These are phyloP conservation scores for Melanostigma gelatinosum DNA, from an alignment of 2,113 vertebrate species.

Conservation along the genomic window DNA sequence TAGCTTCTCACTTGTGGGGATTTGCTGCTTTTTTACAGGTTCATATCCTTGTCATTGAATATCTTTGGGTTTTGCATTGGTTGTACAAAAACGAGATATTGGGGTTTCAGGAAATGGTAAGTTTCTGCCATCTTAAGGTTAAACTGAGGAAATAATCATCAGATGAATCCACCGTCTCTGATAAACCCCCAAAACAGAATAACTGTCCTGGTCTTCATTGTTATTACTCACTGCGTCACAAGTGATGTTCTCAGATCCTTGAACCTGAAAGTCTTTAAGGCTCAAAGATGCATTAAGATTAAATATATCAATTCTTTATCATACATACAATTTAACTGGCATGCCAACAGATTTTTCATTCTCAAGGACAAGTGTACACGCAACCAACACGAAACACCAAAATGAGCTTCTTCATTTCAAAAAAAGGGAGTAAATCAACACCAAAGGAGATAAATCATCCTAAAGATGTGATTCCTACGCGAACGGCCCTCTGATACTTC, in stretches of 20 bases:
- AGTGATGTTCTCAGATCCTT: not conserved
- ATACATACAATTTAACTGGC: not conserved
- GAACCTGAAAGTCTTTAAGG: not conserved
- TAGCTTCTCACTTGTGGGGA: not conserved
- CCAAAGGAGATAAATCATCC: conserved; percentile 29
- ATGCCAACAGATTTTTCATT: not conserved
- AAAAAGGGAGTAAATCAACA: conserved; percentile 29
- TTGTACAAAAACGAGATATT: not conserved
- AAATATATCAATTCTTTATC: not conserved
- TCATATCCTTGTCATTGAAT: not conserved
- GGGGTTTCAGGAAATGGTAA: not conserved
- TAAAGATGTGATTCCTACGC: conserved; percentile 29
- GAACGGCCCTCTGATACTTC: conserved; percentile 28
- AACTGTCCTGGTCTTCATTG: not conserved
- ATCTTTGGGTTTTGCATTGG: not conserved
- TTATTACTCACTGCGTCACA: conserved; percentile 19
- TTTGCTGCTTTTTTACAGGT: not conserved
- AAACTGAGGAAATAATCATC: not conserved
- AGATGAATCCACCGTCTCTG: not conserved
- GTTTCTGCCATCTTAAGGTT: not conserved
- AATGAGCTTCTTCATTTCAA: conserved; percentile 13
- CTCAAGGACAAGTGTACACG: not conserved
- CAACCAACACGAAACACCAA: not conserved
- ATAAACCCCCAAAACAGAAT: not conserved
- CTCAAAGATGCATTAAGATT: not conserved